Conservation (phyloP, 2,888 invertebrate genomes). For the Lithodes maja region DNA sequence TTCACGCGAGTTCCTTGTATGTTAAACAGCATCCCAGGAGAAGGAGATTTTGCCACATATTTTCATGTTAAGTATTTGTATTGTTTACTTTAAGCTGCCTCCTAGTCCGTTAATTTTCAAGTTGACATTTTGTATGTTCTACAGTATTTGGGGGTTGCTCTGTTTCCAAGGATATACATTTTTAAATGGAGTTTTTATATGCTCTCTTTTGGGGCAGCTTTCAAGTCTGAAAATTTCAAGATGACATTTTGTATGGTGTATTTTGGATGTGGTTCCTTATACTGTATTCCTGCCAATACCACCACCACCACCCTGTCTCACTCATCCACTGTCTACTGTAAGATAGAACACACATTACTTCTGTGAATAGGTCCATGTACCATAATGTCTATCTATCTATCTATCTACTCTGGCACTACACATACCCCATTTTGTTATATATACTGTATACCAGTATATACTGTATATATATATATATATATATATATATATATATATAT, state of each 20-base stretch:
- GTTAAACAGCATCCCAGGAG: too few species aligned
- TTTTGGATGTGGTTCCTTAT: too few species aligned
- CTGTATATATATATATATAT: slow-evolving; percentile 29
- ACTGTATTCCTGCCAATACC: too few species aligned
- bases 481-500: slow-evolving; percentile 17
- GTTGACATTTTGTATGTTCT: not conserved
- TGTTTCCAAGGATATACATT: not conserved
- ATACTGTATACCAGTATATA: not conserved
- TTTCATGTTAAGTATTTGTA: too few species aligned
- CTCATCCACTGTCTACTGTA: slow-evolving; percentile 39
- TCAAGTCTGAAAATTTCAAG: too few species aligned
- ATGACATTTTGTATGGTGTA: not conserved
- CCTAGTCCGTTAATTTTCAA: too few species aligned
- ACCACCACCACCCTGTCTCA: slow-evolving; percentile 11
- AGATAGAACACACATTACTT: slow-evolving; percentile 13
- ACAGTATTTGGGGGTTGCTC: not conserved
- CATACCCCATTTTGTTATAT: not conserved
- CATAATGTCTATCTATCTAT: not conserved
- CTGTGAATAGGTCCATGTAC: not conserved
- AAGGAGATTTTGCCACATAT: too few species aligned
- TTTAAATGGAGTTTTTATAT: too few species aligned
- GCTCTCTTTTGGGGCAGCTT: too few species aligned
- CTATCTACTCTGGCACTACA: not conserved
- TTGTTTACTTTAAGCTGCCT: too few species aligned
- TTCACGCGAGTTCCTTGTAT: too few species aligned